Evolutionary conservation across 2,113 vertebrate species (phyloP).

Genomic region (Sialia sialis): DNA sequence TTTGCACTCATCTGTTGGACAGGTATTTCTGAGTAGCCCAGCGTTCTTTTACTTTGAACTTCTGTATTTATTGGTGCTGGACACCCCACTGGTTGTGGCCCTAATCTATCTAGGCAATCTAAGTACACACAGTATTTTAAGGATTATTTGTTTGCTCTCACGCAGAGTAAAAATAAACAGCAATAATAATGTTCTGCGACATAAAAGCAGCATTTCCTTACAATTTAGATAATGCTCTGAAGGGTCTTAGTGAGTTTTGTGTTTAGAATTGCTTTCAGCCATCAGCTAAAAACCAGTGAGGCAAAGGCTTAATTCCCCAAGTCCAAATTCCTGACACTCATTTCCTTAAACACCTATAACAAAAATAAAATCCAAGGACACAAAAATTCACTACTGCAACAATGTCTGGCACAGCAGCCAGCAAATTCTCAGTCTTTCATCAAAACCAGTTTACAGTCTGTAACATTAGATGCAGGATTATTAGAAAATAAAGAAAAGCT

Average conservation of each 20-base stretch:
- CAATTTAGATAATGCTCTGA: neutral
- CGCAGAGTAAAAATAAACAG: neutral
- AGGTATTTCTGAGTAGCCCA: neutral
- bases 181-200: neutral
- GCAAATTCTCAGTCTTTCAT: neutral
- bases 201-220: neutral
- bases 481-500: slow-evolving; percentile 28
- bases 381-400: neutral
- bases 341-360: neutral
- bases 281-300: neutral
- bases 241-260: neutral
- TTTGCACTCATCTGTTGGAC: neutral
- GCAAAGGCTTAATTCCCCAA: neutral
- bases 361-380: neutral
- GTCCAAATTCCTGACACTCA: neutral
- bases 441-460: neutral
- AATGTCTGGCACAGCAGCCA: neutral
- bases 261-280: neutral
- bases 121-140: neutral
- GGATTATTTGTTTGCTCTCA: neutral
- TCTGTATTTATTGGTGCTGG: neutral
- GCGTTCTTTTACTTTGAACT: neutral
- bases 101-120: neutral
- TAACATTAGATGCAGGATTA: neutral
- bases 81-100: neutral